These are phyloP conservation scores for Chalcosyrphus nemorum DNA, from an alignment of 2,888 invertebrate genomes.

Conservation along the genomic window DNA sequence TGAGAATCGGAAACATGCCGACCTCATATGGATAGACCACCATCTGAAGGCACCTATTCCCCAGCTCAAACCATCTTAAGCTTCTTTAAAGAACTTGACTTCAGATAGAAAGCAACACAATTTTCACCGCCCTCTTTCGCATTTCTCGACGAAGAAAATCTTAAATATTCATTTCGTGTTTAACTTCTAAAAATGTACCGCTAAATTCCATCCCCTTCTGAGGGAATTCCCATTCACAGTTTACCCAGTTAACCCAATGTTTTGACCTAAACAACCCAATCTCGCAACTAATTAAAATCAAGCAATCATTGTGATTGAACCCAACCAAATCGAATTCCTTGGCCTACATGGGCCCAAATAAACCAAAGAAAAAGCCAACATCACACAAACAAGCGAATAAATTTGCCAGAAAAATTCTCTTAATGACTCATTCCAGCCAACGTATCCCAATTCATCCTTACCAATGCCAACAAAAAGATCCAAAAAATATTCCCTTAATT, in stretches of 20 bases:
- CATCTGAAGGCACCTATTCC: too few relatives aligned
- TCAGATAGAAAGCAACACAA: too few relatives aligned
- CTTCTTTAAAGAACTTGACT: too few relatives aligned
- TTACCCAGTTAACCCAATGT: background rate
- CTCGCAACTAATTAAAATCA: slow-evolving; percentile 3
- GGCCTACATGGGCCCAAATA: background rate
- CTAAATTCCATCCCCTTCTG: too few relatives aligned
- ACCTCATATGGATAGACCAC: too few relatives aligned
- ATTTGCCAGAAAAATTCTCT: slow-evolving; percentile 4
- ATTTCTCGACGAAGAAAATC: too few relatives aligned
- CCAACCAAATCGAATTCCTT: background rate
- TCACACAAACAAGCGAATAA: slow-evolving; percentile 14
- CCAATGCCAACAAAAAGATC: background rate
- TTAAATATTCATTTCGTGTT: too few relatives aligned
- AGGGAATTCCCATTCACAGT: too few relatives aligned
- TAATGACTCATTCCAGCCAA: background rate
- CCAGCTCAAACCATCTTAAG: too few relatives aligned
- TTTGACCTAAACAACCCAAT: background rate
- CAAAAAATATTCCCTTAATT: slow-evolving; percentile 19
- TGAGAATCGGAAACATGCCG: too few relatives aligned
- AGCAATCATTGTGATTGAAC: slow-evolving; percentile 7
- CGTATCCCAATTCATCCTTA: background rate
- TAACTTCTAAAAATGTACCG: too few relatives aligned
- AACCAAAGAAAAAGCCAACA: background rate
- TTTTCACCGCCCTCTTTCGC: too few relatives aligned